Base-by-base conservation (phyloP, 2,888 invertebrate genomes). In the Hypomecis punctinalis region DNA sequence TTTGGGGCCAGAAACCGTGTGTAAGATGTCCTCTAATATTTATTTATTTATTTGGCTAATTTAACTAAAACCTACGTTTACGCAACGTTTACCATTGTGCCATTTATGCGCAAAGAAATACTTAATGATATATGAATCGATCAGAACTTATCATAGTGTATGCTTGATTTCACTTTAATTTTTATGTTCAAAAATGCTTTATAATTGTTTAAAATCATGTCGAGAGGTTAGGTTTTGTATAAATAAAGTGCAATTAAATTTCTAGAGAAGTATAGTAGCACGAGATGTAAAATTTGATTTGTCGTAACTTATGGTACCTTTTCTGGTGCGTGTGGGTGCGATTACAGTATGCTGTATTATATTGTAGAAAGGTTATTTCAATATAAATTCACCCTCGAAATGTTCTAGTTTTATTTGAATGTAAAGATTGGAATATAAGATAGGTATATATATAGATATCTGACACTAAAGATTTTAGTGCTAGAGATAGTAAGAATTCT, bases 301-400 rank as follows among this genome's bases (percentile, higher is more conserved):
- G 56, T 67, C 63, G 53, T 73, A 69, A 70, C 73, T 72, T 74
- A 72, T 76, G 71, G 68, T 47, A 61, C 37, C 48, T 45, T 13
- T 49, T 46, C 52, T 48, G 75, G 75, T 73, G 76, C 63, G 73
- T 73, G 71, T 70, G 70, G 52, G 71, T 69, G 76, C 74, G 72
- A 76, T 82, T 85, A 83, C 87, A 85, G 84, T 84, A 86, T 84
- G 86, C 85, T 91, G 89, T 91, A 89, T 88, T 80, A 84, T 89
- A 90, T 87, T 90, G 90, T 91, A 91, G 91, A 90, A 87, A 89
- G 83, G 84, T 90, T 89, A 89, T 89, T 80, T 90, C 87, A 90
- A 90, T 91, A 91, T 89, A 91, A 91, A 91, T 89, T 89, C 90
- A 91, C 91, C 90, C 87, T 82, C 79, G 76, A 78, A 75, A 69